Base-by-base conservation (phyloP, 2,888 invertebrate genomes). In the Plebejus melissa region DNA sequence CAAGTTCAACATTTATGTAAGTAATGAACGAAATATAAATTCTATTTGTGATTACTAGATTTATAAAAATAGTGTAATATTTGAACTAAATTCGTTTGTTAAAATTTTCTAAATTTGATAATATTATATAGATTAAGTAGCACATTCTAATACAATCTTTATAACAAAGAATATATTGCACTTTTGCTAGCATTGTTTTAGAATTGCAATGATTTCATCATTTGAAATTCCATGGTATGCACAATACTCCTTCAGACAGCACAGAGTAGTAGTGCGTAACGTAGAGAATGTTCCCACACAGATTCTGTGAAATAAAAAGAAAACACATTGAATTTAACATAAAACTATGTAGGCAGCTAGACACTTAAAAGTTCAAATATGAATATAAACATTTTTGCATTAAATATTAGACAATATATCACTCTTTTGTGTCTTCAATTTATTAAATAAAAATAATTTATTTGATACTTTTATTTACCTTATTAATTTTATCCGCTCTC, bases 181-280 rank as follows among this genome's bases (percentile, higher is more conserved):
- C 69, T 16, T 41, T 41, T 65, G 11, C 65, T 65, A 13, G 65
- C 65, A 13, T 65, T 36, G 2, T 65, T 4, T 36, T 28, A 65
- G 65, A 65, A 65, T 65, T 13, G 32, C 36, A 65, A 65, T 36
- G 32, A 32, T 60, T 65, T 65, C 71, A 54, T 78, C 94, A 91
- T 86, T 95, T 95, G 94, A 97, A 98, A 89, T 98, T 96, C 98
- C 98, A 98, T 28, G 98, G 98, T 86, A 98, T 96, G 85, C 98
- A 98, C 75, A 98, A 94, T 76, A 97, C 96, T 0, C 99, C 99
- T 88, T 98, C 98, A 0, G 96, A 96, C 84, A 98, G 94, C 74
- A 99, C 97, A 0, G 98, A 98, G 86, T 98, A 98, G 89, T 98
- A 98, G 85, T 97, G 97, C 0, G 98, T 97, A 75, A 98, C 96